A percentile compares a stretch with the other conserved stretches of the same genome.
These are phyloP conservation scores for Megaleporinus macrocephalus DNA, from an alignment of 2,113 vertebrate species.

Conservation along the genomic window DNA sequence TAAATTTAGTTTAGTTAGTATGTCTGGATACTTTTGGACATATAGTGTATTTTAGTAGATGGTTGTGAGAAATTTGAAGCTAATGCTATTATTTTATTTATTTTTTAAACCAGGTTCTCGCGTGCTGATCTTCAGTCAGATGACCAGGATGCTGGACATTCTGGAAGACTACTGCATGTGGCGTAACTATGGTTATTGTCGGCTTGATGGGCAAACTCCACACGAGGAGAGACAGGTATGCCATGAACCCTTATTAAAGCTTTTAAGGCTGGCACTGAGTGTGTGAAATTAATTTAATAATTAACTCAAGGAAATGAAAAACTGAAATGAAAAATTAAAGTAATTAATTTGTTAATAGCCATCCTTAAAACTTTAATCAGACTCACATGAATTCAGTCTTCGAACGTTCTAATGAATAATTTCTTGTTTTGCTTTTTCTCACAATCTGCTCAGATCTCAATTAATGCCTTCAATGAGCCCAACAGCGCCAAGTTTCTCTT, in stretches of 20 bases:
- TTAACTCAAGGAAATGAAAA: too few species aligned
- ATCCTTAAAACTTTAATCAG: too few species aligned
- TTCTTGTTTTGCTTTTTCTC: neutral
- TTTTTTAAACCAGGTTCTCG: conserved; percentile 84
- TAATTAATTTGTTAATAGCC: too few species aligned
- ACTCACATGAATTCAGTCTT: neutral
- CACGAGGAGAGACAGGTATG: conserved; percentile 96
- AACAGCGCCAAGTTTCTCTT: conserved; percentile 95
- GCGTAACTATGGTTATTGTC: conserved; percentile 93
- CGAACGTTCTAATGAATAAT: neutral
- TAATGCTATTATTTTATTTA: neutral
- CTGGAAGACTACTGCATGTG: conserved; percentile 99
- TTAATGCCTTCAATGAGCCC: conserved; percentile 91
- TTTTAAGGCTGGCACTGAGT: neutral
- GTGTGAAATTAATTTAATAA: neutral
- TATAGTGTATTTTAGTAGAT: too few species aligned
- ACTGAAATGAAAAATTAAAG: too few species aligned
- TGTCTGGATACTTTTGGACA: too few species aligned
- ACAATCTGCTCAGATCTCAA: conserved; percentile 83
- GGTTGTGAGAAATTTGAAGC: too few species aligned
- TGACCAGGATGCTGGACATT: conserved; percentile 97
- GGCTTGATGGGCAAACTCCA: conserved; percentile 94
- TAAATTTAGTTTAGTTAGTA: too few species aligned
- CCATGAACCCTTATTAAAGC: neutral
- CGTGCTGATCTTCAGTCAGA: conserved; percentile 97